phyloP scores from a whole-genome alignment of 1,140 invertebrate species.

The Aphidius ervi region DNA sequence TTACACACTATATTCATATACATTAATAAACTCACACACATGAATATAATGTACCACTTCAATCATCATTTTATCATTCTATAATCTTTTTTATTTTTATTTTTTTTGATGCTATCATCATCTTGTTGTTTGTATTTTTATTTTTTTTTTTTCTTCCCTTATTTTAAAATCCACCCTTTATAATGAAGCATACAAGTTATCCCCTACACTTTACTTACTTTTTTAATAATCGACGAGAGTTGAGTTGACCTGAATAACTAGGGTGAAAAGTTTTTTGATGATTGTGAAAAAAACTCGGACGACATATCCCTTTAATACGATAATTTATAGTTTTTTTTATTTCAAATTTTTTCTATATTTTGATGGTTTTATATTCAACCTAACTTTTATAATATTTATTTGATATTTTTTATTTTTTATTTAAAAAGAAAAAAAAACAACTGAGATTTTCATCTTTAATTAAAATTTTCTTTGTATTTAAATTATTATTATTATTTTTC shows the following conservation, averaged over 20 bases:
- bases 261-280: not conserved
- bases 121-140: not conserved
- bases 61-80: not conserved
- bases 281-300: not conserved
- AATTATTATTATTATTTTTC: too few species aligned
- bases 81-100: not conserved
- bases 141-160: not conserved
- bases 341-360: not conserved
- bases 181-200: too few species aligned
- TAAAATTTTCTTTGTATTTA: too few species aligned
- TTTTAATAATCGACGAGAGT: too few species aligned
- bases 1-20: not conserved
- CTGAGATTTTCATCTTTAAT: too few species aligned
- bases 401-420: too few species aligned
- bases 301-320: not conserved
- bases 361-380: too few species aligned
- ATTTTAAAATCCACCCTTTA: not conserved
- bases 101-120: not conserved
- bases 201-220: too few species aligned
- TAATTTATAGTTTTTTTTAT: not conserved
- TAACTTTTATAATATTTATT: too few species aligned
- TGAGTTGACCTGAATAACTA: constrained; percentile 6
- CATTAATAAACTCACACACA: too few species aligned
- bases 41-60: not conserved
- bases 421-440: too few species aligned